These are phyloP conservation scores for Porites lobata DNA, from an alignment of 92 coral and sea anemone species.

Conservation along the genomic window DNA sequence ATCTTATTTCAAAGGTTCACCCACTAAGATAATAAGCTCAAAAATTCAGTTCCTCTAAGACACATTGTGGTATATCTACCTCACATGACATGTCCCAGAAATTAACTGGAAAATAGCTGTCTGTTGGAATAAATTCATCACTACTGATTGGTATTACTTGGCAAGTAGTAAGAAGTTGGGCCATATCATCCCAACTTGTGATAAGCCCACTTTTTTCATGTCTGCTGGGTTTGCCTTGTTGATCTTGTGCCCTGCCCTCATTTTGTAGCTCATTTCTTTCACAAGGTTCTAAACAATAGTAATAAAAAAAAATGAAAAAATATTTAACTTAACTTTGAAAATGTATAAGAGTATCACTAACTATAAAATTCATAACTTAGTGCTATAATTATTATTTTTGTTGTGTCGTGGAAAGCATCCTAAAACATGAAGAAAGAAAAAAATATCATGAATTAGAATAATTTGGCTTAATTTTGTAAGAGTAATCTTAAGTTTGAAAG, in stretches of 20 bases:
- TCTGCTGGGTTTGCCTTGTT: background rate
- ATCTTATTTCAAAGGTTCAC: too few species aligned
- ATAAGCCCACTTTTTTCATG: conserved; percentile 34
- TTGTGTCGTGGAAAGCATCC: too few species aligned
- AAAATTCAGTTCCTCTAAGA: conserved; percentile 34
- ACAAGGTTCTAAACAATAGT: background rate
- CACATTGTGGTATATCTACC: conserved; percentile 37
- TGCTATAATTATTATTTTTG: too few species aligned
- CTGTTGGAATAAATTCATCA: conserved; percentile 78
- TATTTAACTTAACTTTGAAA: too few species aligned
- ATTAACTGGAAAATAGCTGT: conserved; percentile 65
- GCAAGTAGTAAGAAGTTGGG: conserved; percentile 68
- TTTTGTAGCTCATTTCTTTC: too few species aligned
- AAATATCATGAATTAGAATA: too few species aligned
- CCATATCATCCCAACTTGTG: conserved; percentile 53
- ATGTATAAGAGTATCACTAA: too few species aligned
- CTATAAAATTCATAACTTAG: too few species aligned
- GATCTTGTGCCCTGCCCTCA: background rate
- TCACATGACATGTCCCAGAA: conserved; percentile 73
- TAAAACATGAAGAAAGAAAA: too few species aligned
- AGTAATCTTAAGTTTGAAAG: too few species aligned
- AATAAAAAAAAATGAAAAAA: too few species aligned
- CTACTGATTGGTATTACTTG: conserved; percentile 66
- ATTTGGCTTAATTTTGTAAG: too few species aligned
- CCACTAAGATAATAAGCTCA: background rate